Evolutionary conservation across 1,140 invertebrate species (phyloP).

Genomic region (Drosophila malerkotliana): DNA sequence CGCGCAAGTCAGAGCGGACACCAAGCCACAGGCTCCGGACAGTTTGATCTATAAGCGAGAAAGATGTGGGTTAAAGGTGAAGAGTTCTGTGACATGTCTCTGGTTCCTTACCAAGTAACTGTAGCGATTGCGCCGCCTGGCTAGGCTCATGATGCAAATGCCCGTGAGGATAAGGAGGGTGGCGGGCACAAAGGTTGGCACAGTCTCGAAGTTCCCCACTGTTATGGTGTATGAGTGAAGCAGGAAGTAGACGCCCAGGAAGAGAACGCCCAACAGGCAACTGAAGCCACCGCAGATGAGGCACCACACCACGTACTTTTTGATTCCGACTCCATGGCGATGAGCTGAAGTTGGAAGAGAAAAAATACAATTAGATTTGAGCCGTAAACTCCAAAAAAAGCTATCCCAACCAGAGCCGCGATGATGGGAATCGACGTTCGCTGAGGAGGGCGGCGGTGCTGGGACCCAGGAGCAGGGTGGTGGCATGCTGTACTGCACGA

Average conservation of each 20-base stretch:
- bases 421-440: conserved; percentile 60
- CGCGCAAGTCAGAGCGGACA: conserved; percentile 93
- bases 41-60: conserved; percentile 89
- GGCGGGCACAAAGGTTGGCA: conserved; percentile 92
- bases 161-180: conserved; percentile 93
- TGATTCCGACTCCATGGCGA: conserved; percentile 83
- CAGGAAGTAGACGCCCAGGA: conserved; percentile 90
- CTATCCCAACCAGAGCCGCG: conserved; percentile 50
- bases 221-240: conserved; percentile 91
- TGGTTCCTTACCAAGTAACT: conserved; percentile 90
- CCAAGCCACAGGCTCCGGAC: conserved; percentile 92
- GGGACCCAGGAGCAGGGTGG: conserved; percentile 84
- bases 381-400: conserved; percentile 4
- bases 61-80: not conserved
- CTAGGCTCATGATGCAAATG: conserved; percentile 92
- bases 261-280: conserved; percentile 89
- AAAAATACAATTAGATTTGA: not conserved
- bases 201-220: conserved; percentile 92
- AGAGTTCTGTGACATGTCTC: accelerated
- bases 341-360: conserved; percentile 39
- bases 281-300: conserved; percentile 90
- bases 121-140: conserved; percentile 92
- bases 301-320: conserved; percentile 91
- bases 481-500: conserved; percentile 86
- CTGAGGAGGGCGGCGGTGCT: conserved; percentile 66